These are phyloP conservation scores for Gouania willdenowi DNA, from an alignment of 2,797 vertebrate genomes.

Conservation along the genomic window DNA sequence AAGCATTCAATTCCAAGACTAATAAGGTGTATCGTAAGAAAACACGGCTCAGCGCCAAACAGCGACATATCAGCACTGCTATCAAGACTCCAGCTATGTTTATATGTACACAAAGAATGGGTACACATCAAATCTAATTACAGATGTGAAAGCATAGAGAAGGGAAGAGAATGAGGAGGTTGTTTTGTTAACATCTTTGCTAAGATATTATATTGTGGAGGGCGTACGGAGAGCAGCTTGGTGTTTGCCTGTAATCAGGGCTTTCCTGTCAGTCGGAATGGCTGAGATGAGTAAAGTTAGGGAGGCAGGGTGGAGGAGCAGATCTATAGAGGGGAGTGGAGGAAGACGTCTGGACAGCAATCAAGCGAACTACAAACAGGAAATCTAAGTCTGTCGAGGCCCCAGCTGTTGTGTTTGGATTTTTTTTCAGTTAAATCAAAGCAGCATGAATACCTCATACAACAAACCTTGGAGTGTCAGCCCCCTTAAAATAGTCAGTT, in stretches of 20 bases:
- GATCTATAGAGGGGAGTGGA: constrained; percentile 19
- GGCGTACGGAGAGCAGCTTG: constrained; percentile 49
- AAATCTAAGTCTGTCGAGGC: constrained; percentile 58
- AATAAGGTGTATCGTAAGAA: too few species aligned
- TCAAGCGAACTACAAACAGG: constrained; percentile 67
- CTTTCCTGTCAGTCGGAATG: constrained; percentile 57
- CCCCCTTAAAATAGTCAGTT: constrained; percentile 56
- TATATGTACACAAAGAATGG: constrained; percentile 50
- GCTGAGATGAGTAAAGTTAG: constrained; percentile 32
- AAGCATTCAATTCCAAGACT: constrained; percentile 42
- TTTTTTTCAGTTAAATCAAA: constrained; percentile 45
- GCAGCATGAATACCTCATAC: constrained; percentile 50
- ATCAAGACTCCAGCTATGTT: constrained; percentile 48
- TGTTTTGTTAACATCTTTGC: constrained; percentile 31
- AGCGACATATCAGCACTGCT: constrained; percentile 50
- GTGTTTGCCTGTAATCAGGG: constrained; percentile 65
- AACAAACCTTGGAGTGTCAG: constrained; percentile 49
- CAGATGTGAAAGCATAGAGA: constrained; percentile 33
- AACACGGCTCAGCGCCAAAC: constrained; percentile 39
- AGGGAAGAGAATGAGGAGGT: background rate
- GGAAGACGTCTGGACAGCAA: constrained; percentile 67
- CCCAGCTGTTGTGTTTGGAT: constrained; percentile 61
- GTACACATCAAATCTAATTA: constrained; percentile 52
- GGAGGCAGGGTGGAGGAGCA: constrained; percentile 16
- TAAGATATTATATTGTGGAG: constrained; percentile 37